A percentile compares a stretch with the other conserved stretches of the same genome.
phyloP scores from a whole-genome alignment of 2,888 invertebrate species.

The Enchytraeus crypticus region DNA sequence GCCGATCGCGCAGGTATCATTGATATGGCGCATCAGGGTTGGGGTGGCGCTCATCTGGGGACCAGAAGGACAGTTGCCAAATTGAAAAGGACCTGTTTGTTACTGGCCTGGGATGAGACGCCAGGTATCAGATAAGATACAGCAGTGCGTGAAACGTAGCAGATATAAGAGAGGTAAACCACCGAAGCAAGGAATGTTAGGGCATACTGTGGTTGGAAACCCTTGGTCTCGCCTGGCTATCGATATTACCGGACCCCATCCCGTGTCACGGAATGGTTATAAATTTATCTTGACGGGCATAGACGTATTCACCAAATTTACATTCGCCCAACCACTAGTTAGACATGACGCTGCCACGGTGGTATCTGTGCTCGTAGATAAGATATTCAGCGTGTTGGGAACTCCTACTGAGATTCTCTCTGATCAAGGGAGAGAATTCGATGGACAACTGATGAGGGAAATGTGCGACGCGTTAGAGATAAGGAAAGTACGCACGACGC shows the following conservation, averaged over 20 bases:
- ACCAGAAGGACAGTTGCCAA: not conserved
- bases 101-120: not conserved
- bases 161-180: not conserved
- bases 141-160: not conserved
- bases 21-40: not conserved
- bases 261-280: not conserved
- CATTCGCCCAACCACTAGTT: not conserved
- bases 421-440: conserved; percentile 3
- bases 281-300: not conserved
- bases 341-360: not conserved
- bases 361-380: not conserved
- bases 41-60: not conserved
- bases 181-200: not conserved
- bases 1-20: too few relatives aligned
- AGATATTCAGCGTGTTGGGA: not conserved
- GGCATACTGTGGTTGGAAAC: not conserved
- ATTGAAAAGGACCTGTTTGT: not conserved
- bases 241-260: conserved; percentile 6
- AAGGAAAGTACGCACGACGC: not conserved
- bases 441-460: not conserved
- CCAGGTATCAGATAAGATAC: not conserved
- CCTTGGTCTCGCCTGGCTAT: not conserved
- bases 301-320: conserved; percentile 3
- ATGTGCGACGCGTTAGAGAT: not conserved
- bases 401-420: not conserved